Conservation (phyloP, 2,797 vertebrate genomes). For the Astyanax mexicanus region DNA sequence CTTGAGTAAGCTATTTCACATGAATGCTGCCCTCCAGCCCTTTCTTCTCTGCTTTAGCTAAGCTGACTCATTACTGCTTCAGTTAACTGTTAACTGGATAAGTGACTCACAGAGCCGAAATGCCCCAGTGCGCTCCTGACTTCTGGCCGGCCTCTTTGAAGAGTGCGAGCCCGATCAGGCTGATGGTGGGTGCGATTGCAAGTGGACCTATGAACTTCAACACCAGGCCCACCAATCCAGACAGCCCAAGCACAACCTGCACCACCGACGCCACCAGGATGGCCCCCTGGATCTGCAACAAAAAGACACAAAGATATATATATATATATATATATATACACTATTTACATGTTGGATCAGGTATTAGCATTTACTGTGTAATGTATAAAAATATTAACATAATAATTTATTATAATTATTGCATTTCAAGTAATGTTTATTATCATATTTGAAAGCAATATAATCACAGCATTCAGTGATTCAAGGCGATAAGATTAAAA, state of each 20-base stretch:
- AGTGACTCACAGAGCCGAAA: constrained; percentile 80
- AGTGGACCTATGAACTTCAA: constrained; percentile 80
- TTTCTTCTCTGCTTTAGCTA: background rate
- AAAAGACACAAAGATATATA: background rate
- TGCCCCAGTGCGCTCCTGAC: constrained; percentile 83
- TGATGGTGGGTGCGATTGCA: constrained; percentile 83
- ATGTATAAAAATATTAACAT: too few relatives aligned
- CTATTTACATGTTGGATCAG: too few relatives aligned
- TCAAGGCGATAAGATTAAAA: too few relatives aligned
- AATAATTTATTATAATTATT: too few relatives aligned
- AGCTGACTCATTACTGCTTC: background rate
- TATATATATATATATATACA: too few relatives aligned
- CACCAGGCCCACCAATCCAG: constrained; percentile 79
- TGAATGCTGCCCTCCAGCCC: background rate
- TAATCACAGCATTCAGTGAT: too few relatives aligned
- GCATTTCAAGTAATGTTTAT: too few relatives aligned
- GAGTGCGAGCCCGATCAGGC: constrained; percentile 81
- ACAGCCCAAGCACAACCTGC: constrained; percentile 78
- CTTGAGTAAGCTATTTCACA: background rate
- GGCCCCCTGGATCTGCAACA: constrained; percentile 80
- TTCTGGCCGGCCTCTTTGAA: constrained; percentile 84
- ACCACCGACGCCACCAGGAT: constrained; percentile 80
- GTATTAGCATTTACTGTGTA: too few relatives aligned
- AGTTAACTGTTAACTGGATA: background rate
- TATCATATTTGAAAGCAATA: too few relatives aligned